Percentiles rank a stretch among this genome's conserved stretches.
Evolutionary conservation across 64 coral and sea anemone species (phyloP).

Genomic region (Stichodactyla helianthus): DNA sequence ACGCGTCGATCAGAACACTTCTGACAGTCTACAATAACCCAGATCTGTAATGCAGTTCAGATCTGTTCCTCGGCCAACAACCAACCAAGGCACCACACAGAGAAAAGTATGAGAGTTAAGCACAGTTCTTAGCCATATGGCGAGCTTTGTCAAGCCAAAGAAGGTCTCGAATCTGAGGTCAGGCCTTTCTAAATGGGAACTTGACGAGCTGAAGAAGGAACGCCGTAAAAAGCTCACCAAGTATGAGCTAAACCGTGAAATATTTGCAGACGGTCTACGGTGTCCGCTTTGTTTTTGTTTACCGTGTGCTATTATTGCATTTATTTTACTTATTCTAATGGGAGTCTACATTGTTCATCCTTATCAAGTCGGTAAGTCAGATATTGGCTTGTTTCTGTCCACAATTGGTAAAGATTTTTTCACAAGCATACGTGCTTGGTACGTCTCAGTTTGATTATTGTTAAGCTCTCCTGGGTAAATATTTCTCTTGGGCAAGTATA

Average conservation of each 20-base stretch:
- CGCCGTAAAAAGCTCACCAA: conserved; percentile 58
- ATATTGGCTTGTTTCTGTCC: neutral
- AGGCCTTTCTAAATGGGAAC: conserved; percentile 76
- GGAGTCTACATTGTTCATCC: conserved; percentile 75
- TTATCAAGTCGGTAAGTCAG: conserved; percentile 34
- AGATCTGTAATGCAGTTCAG: neutral
- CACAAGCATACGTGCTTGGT: neutral
- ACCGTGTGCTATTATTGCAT: conserved; percentile 68
- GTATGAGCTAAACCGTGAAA: conserved; percentile 69
- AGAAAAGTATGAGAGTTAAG: neutral
- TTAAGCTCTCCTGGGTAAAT: neutral
- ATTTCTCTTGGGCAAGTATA: neutral
- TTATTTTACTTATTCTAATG: conserved; percentile 80
- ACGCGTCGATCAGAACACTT: conserved; percentile 1
- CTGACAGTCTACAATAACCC: neutral
- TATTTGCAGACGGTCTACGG: conserved; percentile 62
- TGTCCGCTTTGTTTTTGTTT: conserved; percentile 89
- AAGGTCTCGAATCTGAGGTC: neutral
- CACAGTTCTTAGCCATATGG: conserved; percentile 35
- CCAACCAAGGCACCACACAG: neutral
- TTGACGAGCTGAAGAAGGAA: conserved; percentile 47
- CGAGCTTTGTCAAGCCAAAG: conserved; percentile 74
- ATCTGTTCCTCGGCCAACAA: neutral
- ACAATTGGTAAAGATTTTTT: neutral
- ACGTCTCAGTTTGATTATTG: neutral